Percentiles rank a stretch among this genome's conserved stretches.
These are phyloP conservation scores for Callospermophilus lateralis DNA, from an alignment of 2,113 vertebrate species.

Conservation along the genomic window DNA sequence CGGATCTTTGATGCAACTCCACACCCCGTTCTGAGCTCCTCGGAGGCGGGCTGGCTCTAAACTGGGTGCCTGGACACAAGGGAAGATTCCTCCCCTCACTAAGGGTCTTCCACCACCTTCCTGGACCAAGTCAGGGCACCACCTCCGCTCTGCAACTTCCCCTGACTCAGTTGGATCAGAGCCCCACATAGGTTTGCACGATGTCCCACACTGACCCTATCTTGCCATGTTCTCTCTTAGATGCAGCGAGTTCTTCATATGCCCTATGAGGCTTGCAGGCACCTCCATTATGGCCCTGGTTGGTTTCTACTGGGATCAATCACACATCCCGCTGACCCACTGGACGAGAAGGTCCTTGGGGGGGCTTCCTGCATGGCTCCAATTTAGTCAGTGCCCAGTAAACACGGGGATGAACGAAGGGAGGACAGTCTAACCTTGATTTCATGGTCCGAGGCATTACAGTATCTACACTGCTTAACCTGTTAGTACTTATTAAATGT, in stretches of 20 bases:
- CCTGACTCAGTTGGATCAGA: not conserved
- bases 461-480: not conserved
- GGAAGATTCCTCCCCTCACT: not conserved
- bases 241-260: not conserved
- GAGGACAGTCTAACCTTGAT: not conserved
- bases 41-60: not conserved
- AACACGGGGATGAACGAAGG: not conserved
- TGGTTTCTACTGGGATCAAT: accelerated
- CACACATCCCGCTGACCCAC: not conserved
- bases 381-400: no score
- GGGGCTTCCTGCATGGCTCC: not conserved
- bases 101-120: not conserved
- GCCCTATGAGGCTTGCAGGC: accelerated
- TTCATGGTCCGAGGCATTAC: not conserved
- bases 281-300: not conserved
- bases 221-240: not conserved
- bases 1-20: not conserved
- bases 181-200: accelerated
- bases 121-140: not conserved
- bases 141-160: not conserved
- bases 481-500: not conserved
- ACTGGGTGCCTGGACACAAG: not conserved
- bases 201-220: not conserved
- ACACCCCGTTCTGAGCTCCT: not conserved
- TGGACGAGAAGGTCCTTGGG: not conserved